Base-by-base conservation (phyloP, 2,888 invertebrate genomes). In the Oxystoma pomonae region DNA sequence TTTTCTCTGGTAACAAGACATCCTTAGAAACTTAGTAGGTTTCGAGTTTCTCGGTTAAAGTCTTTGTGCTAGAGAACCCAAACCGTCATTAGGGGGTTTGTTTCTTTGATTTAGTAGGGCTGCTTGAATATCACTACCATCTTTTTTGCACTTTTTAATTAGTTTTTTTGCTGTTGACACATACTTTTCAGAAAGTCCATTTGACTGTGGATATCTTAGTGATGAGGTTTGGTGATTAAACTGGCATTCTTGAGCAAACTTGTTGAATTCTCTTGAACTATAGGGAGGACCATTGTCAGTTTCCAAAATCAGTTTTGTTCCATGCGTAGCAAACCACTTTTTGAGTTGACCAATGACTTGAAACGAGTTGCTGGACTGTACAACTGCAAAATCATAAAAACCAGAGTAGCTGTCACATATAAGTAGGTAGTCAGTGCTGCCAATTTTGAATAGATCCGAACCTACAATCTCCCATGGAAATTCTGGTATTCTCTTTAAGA, bases 31-130 rank as follows among this genome's bases (percentile, higher is more conserved):
- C n/a, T 50, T n/a, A 12, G 50, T 50, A 50, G 50, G 50, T 50
- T 50, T 50, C 50, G 9, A 12, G 12, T 12, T 12, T 50, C 50
- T 50, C n/a, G n/a, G n/a, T 50, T 50, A 50, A 50, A 50, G 50
- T 50, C 50, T 50, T n/a, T 50, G 50, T 12, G 50, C 50, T 12
- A 50, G 50, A 50, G 50, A 50, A 50, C n/a, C 50, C 50, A 50
- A 50, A n/a, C n/a, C n/a, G n/a, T 50, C 50, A n/a, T n/a, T 50
- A 12, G 12, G 9, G 9, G 50, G n/a, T 50, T 9, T 50, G n/a
- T 50, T 50, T n/a, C 50, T 50, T n/a, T 50, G 50, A 50, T n/a
- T 50, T n/a, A 50, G 50, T n/a, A 50, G n/a, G n/a, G 50, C 50
- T 50, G 50, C 50, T 50, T 50, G 50, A 12, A 50, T 50, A 50